Percentiles rank a stretch among this genome's conserved stretches.
Evolutionary conservation across 2,888 invertebrate genomes (phyloP).

Genomic region (Conus canariensis): DNA sequence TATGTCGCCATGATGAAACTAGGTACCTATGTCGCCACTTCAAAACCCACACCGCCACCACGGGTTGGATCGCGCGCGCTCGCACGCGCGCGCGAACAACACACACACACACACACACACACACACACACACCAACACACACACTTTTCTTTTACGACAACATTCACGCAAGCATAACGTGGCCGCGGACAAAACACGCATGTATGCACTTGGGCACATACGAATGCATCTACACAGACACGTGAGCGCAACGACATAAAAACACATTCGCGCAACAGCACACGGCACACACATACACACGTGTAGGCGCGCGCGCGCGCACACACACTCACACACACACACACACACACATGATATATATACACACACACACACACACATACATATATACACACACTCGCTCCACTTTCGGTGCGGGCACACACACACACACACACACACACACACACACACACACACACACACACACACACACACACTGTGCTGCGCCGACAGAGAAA

Average conservation of each 20-base stretch:
- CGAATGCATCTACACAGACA: too few species aligned
- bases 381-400: too few species aligned
- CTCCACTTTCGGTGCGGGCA: not conserved
- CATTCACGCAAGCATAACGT: too few species aligned
- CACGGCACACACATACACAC: too few species aligned
- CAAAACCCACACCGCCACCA: not conserved
- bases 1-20: too few species aligned
- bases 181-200: too few species aligned
- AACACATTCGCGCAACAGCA: too few species aligned
- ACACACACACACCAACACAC: not conserved
- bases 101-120: not conserved
- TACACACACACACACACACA: not conserved
- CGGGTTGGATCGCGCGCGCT: too few species aligned
- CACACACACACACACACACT: constrained; percentile 1
- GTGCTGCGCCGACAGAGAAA: not conserved
- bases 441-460: constrained; percentile 1
- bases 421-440: constrained; percentile 11
- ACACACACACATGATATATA: not conserved
- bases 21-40: too few species aligned
- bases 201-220: too few species aligned
- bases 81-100: too few species aligned
- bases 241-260: not conserved
- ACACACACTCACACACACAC: not conserved
- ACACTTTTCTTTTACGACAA: too few species aligned
- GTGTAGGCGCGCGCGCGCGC: not conserved